phyloP scores from a whole-genome alignment of 2,797 vertebrate genomes.

The Acipenser ruthenus region DNA sequence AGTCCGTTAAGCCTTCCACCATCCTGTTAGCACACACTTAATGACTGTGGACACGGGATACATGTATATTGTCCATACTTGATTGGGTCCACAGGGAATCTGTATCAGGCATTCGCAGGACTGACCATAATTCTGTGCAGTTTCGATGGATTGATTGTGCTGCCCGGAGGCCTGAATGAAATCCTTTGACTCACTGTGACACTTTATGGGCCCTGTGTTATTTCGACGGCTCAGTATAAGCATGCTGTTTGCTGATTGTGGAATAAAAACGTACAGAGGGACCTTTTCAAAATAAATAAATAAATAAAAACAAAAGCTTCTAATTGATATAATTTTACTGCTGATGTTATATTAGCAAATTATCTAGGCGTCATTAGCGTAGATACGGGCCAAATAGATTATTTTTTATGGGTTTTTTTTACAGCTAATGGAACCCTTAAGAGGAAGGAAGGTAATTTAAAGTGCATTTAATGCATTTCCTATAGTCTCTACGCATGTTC shows the following conservation, averaged over 20 bases:
- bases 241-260: no score
- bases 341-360: conserved; percentile 42
- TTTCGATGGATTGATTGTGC: neutral
- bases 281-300: no score
- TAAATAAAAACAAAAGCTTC: no score
- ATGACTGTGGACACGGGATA: no score
- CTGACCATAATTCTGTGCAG: neutral
- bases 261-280: no score
- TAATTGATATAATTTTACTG: no score
- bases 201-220: no score
- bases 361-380: conserved; percentile 51
- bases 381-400: conserved; percentile 55
- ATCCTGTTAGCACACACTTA: no score
- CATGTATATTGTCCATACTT: no score
- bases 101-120: neutral
- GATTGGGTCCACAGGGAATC: neutral
- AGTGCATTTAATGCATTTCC: conserved; percentile 65
- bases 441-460: conserved; percentile 66
- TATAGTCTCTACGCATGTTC: conserved; percentile 51
- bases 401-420: conserved; percentile 29
- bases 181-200: no score
- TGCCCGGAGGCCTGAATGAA: neutral
- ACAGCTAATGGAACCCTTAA: conserved; percentile 66
- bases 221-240: no score
- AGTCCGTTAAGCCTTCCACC: no score